Conservation (phyloP, 1,140 invertebrate species). For the Drosophila repleta region DNA sequence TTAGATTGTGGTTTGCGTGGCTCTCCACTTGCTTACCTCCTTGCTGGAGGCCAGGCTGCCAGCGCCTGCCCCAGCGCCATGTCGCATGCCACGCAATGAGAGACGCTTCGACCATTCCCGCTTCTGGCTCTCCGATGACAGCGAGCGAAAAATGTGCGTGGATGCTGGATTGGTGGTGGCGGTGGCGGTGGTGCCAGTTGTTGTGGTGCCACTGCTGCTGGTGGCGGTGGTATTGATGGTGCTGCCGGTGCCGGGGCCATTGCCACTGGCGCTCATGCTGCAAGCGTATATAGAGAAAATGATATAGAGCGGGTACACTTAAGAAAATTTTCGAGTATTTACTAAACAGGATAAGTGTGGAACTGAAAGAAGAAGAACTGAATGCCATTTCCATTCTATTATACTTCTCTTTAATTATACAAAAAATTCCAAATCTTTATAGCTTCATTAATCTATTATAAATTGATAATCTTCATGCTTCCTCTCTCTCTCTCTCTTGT, state of each 20-base stretch:
- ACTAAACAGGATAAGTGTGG: too few relatives aligned
- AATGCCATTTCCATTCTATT: too few relatives aligned
- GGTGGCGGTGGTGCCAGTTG: neutral
- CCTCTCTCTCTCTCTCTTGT: neutral
- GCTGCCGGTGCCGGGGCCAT: constrained; percentile 1
- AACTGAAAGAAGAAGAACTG: too few relatives aligned
- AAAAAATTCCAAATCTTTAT: too few relatives aligned
- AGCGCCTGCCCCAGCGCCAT: constrained; percentile 51
- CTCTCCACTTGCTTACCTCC: constrained; percentile 65
- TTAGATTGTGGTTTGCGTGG: neutral
- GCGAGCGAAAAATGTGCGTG: constrained; percentile 81
- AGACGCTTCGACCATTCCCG: constrained; percentile 86
- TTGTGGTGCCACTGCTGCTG: constrained; percentile 18
- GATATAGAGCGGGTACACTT: neutral
- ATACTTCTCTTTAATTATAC: too few relatives aligned
- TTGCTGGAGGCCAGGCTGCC: constrained; percentile 49
- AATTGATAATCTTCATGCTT: neutral
- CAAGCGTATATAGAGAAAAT: constrained; percentile 17
- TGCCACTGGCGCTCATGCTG: constrained; percentile 52
- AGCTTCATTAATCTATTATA: too few relatives aligned
- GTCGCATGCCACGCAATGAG: constrained; percentile 85
- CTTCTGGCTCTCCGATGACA: constrained; percentile 84
- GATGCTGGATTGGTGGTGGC: constrained; percentile 4
- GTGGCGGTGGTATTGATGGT: constrained; percentile 13
- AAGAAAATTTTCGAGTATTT: too few relatives aligned